Evolutionary conservation across 92 coral and sea anemone genomes (phyloP), one percentile per base, ranked within the genome.

Genomic region (Epizoanthus illoricatus): DNA sequence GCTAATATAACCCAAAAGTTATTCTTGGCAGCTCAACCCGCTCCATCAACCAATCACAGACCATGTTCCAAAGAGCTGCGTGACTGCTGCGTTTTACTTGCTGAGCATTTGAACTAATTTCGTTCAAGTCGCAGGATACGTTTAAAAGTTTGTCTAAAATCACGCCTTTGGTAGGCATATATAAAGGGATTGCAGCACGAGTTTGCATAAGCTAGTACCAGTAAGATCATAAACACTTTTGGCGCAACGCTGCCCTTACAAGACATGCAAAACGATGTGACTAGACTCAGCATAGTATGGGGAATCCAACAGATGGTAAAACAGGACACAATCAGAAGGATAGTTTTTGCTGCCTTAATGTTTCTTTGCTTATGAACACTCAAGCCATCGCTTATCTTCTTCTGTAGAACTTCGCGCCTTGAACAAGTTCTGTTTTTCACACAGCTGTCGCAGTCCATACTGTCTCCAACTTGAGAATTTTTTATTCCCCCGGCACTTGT

Each of bases 241-340:
- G 6, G 42, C 23, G 71, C 56, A 10, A 78, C 71, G 11, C 11
- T 9, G 19, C 12, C 7, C 8, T n/a, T 18, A 20, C 82, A 64
- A 5, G 21, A 41, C 41, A 12, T 19, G 21, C 82, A 78, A 23
- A 78, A 23, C 2, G 82, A 43, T 5, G 71, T 70, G 42, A 78
- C 82, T 63, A 78, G 49, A 45, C 82, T 78, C 54, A 78, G 3
- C 5, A 23, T 45, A 5, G 82, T 78, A 63, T 78, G 60, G 0
- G 82, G 82, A 43, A 78, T 6, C 82, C 82, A 78, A n/a, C 82
- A 78, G 23, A 78, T n/a, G 16, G 82, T 78, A 45, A 78, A 78
- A 64, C 82, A 78, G 0, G 82, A 78, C 0, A 78, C 82, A 21
- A 78, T 78, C 20, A 78, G 15, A 5, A 63, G 6, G 41, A 78